phyloP scores from a whole-genome alignment of 2,888 invertebrate species.

The Theodoxus fluviatilis region DNA sequence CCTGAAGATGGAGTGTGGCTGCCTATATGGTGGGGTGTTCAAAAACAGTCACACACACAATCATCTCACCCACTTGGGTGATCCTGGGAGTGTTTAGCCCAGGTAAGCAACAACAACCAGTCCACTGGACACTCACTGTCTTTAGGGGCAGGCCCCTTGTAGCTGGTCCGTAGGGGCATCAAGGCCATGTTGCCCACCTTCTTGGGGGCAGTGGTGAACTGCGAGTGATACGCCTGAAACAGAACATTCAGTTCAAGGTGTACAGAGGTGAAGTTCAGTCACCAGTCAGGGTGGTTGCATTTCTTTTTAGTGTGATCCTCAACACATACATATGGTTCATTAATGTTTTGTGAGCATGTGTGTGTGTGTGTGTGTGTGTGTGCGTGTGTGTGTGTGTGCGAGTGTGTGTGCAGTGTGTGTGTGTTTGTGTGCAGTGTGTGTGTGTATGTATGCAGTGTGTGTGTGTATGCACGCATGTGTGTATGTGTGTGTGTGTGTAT shows the following conservation, averaged over 20 bases:
- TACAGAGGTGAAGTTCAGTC: too few species aligned
- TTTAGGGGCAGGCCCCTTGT: conserved; percentile 88
- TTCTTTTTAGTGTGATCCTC: not conserved
- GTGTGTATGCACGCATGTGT: too few species aligned
- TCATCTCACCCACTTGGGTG: too few species aligned
- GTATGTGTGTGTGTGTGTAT: too few species aligned
- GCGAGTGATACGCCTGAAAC: conserved; percentile 93
- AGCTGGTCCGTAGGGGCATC: conserved; percentile 87
- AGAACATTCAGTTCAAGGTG: too few species aligned
- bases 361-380: not conserved
- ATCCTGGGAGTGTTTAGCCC: too few species aligned
- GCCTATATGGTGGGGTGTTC: too few species aligned
- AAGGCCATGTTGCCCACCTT: conserved; percentile 91
- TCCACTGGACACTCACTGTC: conserved; percentile 48
- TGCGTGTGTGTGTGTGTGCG: not conserved
- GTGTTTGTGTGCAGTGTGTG: not conserved
- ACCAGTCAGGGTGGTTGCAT: not conserved
- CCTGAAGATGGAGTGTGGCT: too few species aligned
- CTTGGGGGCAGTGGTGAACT: conserved; percentile 77
- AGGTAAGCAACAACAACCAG: too few species aligned
- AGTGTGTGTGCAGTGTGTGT: not conserved
- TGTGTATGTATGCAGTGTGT: too few species aligned
- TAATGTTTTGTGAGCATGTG: not conserved
- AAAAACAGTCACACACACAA: too few species aligned
- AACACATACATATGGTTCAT: not conserved